A percentile compares a stretch with the other conserved stretches of the same genome.
Conservation (phyloP, 2,797 vertebrate species). For the Falco biarmicus region DNA sequence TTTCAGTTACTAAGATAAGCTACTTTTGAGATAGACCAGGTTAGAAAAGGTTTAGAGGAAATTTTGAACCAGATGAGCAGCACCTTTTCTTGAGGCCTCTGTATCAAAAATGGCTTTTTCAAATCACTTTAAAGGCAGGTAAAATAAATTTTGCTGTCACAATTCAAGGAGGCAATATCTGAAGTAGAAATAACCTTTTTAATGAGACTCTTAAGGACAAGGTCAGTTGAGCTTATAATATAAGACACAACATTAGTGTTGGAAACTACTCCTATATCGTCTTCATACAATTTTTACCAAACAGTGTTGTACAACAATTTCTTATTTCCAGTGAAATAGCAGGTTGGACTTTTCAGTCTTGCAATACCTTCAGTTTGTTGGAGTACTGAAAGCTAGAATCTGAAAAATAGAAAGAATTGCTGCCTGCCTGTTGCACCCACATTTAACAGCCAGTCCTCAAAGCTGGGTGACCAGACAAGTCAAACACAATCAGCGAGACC, state of each 20-base stretch:
- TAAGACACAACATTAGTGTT: neutral
- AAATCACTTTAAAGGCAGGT: neutral
- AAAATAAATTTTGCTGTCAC: neutral
- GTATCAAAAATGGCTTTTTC: constrained; percentile 12
- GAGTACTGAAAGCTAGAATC: neutral
- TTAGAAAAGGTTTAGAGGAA: neutral
- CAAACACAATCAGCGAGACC: neutral
- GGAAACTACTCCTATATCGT: neutral
- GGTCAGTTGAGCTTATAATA: neutral
- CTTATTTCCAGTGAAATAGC: neutral
- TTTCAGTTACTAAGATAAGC: neutral
- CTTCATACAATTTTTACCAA: neutral
- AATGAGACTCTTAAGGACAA: neutral
- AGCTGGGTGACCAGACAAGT: neutral
- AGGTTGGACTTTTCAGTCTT: neutral
- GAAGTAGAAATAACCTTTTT: neutral
- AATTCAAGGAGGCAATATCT: neutral
- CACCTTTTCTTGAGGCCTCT: neutral
- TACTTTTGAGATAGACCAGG: neutral
- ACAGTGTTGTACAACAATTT: neutral
- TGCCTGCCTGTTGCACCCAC: neutral
- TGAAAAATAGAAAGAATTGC: neutral
- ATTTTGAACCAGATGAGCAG: neutral
- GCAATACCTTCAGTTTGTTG: neutral
- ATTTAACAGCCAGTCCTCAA: neutral